Conservation (phyloP, 2,888 invertebrate species). For the Agrochola macilenta region DNA sequence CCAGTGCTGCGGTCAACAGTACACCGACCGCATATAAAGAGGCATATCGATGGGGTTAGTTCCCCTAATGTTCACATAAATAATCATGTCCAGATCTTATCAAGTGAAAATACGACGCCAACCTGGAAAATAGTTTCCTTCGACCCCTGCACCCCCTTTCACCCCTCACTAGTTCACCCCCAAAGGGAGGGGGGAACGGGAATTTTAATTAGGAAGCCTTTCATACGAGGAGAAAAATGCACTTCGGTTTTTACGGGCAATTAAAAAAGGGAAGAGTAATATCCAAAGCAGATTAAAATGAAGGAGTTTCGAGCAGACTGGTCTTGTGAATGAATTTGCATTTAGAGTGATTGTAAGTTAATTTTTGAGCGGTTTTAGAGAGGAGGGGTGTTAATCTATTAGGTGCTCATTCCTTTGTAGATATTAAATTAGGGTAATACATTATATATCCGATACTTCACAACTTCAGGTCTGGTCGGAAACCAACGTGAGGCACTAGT, state of each 20-base stretch:
- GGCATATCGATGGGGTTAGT: conserved; percentile 87
- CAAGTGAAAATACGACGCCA: conserved; percentile 87
- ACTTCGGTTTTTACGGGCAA: conserved; percentile 62
- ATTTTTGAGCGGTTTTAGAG: conserved; percentile 28
- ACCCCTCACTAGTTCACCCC: conserved; percentile 48
- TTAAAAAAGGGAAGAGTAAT: conserved; percentile 54
- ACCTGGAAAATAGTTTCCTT: conserved; percentile 85
- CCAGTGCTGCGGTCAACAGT: conserved; percentile 66
- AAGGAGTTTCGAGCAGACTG: conserved; percentile 40
- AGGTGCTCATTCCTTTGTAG: background rate
- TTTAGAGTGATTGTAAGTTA: conserved; percentile 51
- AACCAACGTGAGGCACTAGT: no score
- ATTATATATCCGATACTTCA: no score
- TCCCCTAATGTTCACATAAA: conserved; percentile 88
- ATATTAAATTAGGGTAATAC: no score
- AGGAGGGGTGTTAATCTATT: conserved; percentile 36
- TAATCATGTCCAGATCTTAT: conserved; percentile 90
- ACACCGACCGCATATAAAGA: conserved; percentile 84
- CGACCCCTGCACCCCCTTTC: conserved; percentile 63
- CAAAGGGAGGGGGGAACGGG: conserved; percentile 66
- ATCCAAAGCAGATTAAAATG: conserved; percentile 63
- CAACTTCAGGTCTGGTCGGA: no score
- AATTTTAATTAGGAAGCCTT: conserved; percentile 84
- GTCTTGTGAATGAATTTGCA: conserved; percentile 58
- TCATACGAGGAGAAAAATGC: conserved; percentile 71